Evolutionary conservation across 2,797 vertebrate species (phyloP).

Genomic region (Cottoperca gobio): DNA sequence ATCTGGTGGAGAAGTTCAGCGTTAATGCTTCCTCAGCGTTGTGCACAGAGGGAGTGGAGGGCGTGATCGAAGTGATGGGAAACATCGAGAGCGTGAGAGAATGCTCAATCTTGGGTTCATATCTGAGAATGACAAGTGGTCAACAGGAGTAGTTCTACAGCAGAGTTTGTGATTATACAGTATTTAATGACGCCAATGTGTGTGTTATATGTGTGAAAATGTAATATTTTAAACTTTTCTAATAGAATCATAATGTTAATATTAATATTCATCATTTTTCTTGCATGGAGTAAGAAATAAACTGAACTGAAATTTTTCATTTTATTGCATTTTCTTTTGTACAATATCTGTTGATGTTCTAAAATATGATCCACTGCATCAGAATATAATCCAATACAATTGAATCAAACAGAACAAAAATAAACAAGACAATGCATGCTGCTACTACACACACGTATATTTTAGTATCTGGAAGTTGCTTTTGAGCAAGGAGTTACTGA

Average conservation of each 20-base stretch:
- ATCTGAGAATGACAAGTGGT: slow-evolving; percentile 80
- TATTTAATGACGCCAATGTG: background rate
- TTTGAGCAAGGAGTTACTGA: slow-evolving; percentile 13
- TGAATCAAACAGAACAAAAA: background rate
- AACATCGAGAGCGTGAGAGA: slow-evolving; percentile 86
- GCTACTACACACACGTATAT: background rate
- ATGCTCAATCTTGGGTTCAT: slow-evolving; percentile 78
- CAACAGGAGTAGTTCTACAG: background rate
- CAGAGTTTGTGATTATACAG: background rate
- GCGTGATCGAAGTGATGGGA: slow-evolving; percentile 81
- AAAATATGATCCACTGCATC: background rate
- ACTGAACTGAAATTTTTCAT: slow-evolving; percentile 2
- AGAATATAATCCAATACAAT: background rate
- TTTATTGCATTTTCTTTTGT: slow-evolving; percentile 36
- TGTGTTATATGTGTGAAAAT: background rate
- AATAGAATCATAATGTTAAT: slow-evolving; percentile 2
- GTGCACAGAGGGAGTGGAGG: slow-evolving; percentile 80
- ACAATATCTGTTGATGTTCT: slow-evolving; percentile 11
- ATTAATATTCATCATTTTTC: background rate
- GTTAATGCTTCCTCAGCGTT: slow-evolving; percentile 82
- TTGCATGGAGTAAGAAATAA: slow-evolving; percentile 40
- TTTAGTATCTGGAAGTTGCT: slow-evolving; percentile 27
- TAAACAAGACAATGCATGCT: background rate
- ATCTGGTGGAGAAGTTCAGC: slow-evolving; percentile 90
- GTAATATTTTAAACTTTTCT: background rate